Evolutionary conservation across 2,888 invertebrate species (phyloP), one percentile per base, ranked within the genome.

Genomic region (Onthophagus sagittarius): DNA sequence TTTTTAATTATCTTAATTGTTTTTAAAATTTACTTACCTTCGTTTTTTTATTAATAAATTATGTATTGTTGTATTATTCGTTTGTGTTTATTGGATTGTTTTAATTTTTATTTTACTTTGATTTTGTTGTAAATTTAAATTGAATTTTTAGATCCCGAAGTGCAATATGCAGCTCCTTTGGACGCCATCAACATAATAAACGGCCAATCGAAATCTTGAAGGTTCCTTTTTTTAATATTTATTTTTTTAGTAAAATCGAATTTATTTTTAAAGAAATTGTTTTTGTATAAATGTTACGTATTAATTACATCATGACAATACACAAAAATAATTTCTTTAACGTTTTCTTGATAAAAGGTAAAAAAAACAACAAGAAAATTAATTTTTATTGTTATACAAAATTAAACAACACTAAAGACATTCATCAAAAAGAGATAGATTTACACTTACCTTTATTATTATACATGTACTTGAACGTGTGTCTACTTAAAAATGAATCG

Each of bases 181-280:
- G 92, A 92, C 82, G 90, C 90, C 80, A 89, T 92, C 79, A 88
- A 89, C 79, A 91, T 92, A 87, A 86, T 90, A 77, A 88, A 89
- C 81, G 84, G 84, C 80, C 85, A 84, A 33, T 73, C 6, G 32
- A 67, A 67, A 31, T 31, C 13, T 15, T 67, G 23, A 67, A n/a
- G 31, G 64, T 64, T 13, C 3, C 14, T 11, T 11, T 13, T 23
- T 23, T 23, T 23, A 2, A 76, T 23, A 72, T 75, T 62, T 63
- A 23, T 72, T 63, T 33, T 39, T 31, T 9, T 23, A 15, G 7
- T 71, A 15, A 9, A 23, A 15, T 23, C 15, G 23, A 23, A 23
- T 23, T 63, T 63, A 15, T 13, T 63, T 15, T 13, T 23, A 23
- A 23, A 23, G 23, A 23, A 23, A 23, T 23, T 23, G 23, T 3